phyloP scores from a whole-genome alignment of 2,888 invertebrate genomes.

The Thymelicus lineola region DNA sequence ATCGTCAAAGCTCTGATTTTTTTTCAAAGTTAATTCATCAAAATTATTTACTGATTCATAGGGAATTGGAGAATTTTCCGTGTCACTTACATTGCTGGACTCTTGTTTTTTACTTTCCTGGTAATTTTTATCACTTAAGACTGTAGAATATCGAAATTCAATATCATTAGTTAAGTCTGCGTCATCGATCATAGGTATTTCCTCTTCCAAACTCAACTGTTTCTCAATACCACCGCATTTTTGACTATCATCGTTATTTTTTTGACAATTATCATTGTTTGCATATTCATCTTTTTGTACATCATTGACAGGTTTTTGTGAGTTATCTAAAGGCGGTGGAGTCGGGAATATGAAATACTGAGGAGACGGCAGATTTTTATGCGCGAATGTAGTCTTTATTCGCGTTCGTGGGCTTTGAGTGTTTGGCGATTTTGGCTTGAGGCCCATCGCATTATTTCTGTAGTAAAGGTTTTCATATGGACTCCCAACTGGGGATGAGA shows the following conservation, averaged over 20 bases:
- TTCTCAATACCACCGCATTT: slow-evolving; percentile 76
- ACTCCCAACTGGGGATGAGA: slow-evolving; percentile 66
- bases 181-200: slow-evolving; percentile 83
- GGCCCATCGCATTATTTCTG: slow-evolving; percentile 62
- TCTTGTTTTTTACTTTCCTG: slow-evolving; percentile 38
- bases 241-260: slow-evolving; percentile 34
- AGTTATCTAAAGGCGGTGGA: slow-evolving; percentile 66
- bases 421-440: slow-evolving; percentile 78
- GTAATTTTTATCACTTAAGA: slow-evolving; percentile 51
- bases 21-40: slow-evolving; percentile 51
- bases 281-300: slow-evolving; percentile 37
- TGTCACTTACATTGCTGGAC: neutral
- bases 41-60: slow-evolving; percentile 7
- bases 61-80: neutral
- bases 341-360: slow-evolving; percentile 81
- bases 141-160: slow-evolving; percentile 72
- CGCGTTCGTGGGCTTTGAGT: slow-evolving; percentile 85
- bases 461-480: slow-evolving; percentile 87
- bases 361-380: slow-evolving; percentile 77
- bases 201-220: slow-evolving; percentile 79
- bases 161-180: slow-evolving; percentile 74
- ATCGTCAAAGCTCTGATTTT: slow-evolving; percentile 78
- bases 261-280: slow-evolving; percentile 22
- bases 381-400: slow-evolving; percentile 86
- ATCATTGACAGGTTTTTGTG: slow-evolving; percentile 60